phyloP scores from a whole-genome alignment of 2,797 vertebrate species.

The Hippocampus kuda region DNA sequence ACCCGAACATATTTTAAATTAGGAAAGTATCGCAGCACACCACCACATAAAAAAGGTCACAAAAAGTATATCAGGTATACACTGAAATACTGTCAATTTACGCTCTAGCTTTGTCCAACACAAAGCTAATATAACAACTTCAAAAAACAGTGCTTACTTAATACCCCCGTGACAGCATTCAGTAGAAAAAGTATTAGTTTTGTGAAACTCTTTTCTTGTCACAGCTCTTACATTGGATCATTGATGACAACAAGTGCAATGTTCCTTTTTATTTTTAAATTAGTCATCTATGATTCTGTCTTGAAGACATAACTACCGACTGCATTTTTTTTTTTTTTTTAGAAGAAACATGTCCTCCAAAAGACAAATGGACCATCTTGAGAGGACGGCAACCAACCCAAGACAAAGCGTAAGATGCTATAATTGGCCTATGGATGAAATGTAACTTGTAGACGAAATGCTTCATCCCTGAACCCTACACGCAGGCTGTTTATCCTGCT shows the following conservation, averaged over 20 bases:
- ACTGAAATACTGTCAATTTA: neutral
- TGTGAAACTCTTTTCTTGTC: neutral
- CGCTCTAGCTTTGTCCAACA: neutral
- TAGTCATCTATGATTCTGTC: neutral
- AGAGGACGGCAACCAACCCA: conserved; percentile 78
- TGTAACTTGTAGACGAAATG: neutral
- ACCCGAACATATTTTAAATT: neutral
- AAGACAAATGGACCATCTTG: conserved; percentile 78
- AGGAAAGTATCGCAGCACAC: neutral
- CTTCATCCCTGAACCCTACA: neutral
- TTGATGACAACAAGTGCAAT: conserved; percentile 19
- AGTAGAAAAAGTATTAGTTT: neutral
- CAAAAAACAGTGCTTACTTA: neutral
- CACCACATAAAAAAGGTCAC: neutral
- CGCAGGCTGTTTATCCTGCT: conserved; percentile 75
- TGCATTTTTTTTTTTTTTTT: conserved; percentile 40
- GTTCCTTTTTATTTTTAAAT: conserved; percentile 12
- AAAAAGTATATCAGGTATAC: too few species aligned
- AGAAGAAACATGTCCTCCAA: conserved; percentile 68
- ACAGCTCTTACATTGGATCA: neutral
- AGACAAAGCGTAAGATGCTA: conserved; percentile 76
- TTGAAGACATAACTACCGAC: neutral
- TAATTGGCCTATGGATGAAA: neutral
- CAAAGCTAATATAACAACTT: neutral
- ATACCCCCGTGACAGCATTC: too few species aligned